Base-by-base conservation (phyloP, 1,140 invertebrate genomes). In the Bombus sibiricus region DNA sequence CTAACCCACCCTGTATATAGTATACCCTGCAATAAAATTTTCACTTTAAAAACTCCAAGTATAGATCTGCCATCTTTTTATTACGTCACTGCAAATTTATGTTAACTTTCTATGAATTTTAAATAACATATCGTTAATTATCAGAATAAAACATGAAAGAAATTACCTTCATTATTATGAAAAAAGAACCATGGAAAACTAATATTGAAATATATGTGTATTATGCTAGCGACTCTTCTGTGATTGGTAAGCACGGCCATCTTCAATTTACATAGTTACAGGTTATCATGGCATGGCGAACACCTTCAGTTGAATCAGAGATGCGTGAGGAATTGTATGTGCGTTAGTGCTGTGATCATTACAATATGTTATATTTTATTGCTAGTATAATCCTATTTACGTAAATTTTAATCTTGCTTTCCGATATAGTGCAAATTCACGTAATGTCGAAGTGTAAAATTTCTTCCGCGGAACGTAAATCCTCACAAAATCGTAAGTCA, bases 271-370 rank as follows among this genome's bases (percentile, higher is more conserved):
- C 32, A 47, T 66, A 73, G 83, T 80, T 73, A 72, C 57, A 81
- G 83, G 83, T 81, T 85, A 81, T 85, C 76, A 62, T 72, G 34
- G 83, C 68, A 80, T 72, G 68, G 83, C 77, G 83, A 39, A 64
- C 41, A 80, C 69, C 32, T 83, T 83, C 68, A 80, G 71, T 76
- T 18, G 41, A 72, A 53, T 2, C 32, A 62, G 53, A 39, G 32
- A 32, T 53, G 41, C 15, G 75, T 3, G 4, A 71, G 22, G 47
- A 78, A 32, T 71, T 43, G n/a, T 6, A n/a, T 25, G 18, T 3
- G 22, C 2, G 18, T 69, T n/a, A 1, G 15, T 57, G 37, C 1
- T 37, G 22, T 53, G 6, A 1, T 22, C 47, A 22, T 34, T 43
- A 39, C 75, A 79, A 43, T 79, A 84, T 84, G 75, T 84, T 71